Conservation (phyloP, 2,797 vertebrate genomes). For the Merluccius polli region DNA sequence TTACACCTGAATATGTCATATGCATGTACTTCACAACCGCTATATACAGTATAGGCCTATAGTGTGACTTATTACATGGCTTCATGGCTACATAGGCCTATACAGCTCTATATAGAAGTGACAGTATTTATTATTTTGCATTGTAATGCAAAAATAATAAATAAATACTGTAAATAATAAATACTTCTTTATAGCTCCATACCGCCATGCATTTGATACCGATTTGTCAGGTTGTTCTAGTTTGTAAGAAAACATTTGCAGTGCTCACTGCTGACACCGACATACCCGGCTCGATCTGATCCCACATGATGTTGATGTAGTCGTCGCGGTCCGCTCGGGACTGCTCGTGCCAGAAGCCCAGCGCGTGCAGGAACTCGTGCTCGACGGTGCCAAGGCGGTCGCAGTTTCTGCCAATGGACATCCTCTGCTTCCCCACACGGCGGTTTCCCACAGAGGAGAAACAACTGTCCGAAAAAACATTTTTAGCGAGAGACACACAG, state of each 20-base stretch:
- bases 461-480: no score
- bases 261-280: not conserved
- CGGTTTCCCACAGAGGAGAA: conserved; percentile 82
- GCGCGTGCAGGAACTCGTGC: conserved; percentile 86
- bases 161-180: no score
- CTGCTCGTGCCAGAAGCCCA: conserved; percentile 93
- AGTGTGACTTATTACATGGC: no score
- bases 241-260: not conserved
- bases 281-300: conserved; percentile 77
- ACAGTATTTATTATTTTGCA: no score
- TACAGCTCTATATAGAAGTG: no score
- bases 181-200: no score
- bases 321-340: conserved; percentile 85
- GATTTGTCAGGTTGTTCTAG: not conserved
- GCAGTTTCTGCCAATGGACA: conserved; percentile 82
- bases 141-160: no score
- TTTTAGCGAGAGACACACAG: not conserved
- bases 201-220: no score
- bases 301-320: conserved; percentile 81
- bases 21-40: no score
- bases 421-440: conserved; percentile 68
- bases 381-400: conserved; percentile 79
- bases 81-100: no score
- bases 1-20: not conserved
- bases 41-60: no score